phyloP scores from a whole-genome alignment of 2,113 vertebrate genomes.

The Xyrauchen texanus region DNA sequence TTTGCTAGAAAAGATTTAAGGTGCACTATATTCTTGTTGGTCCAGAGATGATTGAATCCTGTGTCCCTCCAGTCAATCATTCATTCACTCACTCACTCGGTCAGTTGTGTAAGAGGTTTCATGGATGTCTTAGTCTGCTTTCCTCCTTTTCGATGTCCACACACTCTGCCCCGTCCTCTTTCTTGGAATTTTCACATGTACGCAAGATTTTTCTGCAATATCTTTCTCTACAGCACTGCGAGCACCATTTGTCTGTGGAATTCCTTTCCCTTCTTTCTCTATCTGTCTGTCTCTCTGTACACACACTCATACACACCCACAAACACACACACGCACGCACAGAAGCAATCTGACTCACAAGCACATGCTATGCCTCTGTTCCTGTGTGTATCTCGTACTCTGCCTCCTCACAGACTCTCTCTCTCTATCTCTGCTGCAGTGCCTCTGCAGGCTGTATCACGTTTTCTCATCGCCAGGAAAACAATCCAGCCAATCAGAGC shows the following conservation, averaged over 20 bases:
- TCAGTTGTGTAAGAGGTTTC: background rate
- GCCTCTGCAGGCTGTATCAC: constrained; percentile 76
- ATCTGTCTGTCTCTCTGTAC: background rate
- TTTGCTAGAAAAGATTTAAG: background rate
- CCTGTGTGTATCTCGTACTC: constrained; percentile 57
- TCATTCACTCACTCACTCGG: constrained; percentile 1
- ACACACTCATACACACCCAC: no score
- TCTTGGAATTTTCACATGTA: background rate
- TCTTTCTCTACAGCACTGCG: background rate
- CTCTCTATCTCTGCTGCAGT: constrained; percentile 74
- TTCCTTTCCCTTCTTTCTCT: background rate
- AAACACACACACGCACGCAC: constrained; percentile 36
- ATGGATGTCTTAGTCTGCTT: background rate
- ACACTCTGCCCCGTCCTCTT: background rate
- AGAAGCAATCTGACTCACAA: constrained; percentile 35
- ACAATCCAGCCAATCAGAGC: constrained; percentile 70
- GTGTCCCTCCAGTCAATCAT: no score
- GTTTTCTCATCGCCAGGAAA: constrained; percentile 68
- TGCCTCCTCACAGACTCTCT: constrained; percentile 35
- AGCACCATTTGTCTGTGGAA: background rate
- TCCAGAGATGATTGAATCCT: background rate
- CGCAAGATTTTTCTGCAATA: background rate
- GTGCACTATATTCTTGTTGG: background rate
- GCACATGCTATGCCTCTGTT: constrained; percentile 31
- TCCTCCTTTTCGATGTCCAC: background rate